Conservation (phyloP, 2,888 invertebrate species). For the Hypomecis atomaria region DNA sequence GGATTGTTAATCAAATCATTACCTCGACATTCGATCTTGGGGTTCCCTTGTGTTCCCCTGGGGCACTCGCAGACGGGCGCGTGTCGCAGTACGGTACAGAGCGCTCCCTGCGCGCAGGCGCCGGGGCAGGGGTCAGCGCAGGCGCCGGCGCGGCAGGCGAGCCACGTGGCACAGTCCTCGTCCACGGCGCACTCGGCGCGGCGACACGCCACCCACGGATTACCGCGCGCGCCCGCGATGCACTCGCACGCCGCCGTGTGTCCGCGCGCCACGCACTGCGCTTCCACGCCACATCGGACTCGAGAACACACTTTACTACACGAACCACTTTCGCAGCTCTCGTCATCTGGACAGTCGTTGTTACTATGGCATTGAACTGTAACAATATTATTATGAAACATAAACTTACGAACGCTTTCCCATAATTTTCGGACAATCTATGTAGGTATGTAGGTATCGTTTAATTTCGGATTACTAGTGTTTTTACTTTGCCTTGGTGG, state of each 20-base stretch:
- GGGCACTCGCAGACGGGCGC: conserved; percentile 92
- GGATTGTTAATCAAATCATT: neutral
- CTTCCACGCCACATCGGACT: conserved; percentile 92
- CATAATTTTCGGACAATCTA: too few species aligned
- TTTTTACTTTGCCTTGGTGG: too few species aligned
- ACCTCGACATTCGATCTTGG: conserved; percentile 88
- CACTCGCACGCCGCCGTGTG: conserved; percentile 93
- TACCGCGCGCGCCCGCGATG: conserved; percentile 89
- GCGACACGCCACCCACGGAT: conserved; percentile 91
- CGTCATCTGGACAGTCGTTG: conserved; percentile 91
- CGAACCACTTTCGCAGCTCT: conserved; percentile 92
- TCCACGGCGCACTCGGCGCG: conserved; percentile 91
- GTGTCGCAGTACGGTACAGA: conserved; percentile 91
- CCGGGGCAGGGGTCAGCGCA: conserved; percentile 95
- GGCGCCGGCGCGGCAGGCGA: conserved; percentile 90
- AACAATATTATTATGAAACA: conserved; percentile 46
- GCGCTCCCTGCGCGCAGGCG: conserved; percentile 90
- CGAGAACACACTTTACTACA: conserved; percentile 92
- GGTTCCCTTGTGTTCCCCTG: conserved; percentile 92
- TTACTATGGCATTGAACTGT: conserved; percentile 93
- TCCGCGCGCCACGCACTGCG: conserved; percentile 91
- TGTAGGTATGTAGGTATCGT: too few species aligned
- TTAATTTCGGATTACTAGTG: too few species aligned
- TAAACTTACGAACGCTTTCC: neutral
- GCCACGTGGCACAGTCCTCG: conserved; percentile 90